Percentiles rank a stretch among this genome's conserved stretches.
Evolutionary conservation across 2,888 invertebrate species (phyloP).

Genomic region (Sthenelais limicola): DNA sequence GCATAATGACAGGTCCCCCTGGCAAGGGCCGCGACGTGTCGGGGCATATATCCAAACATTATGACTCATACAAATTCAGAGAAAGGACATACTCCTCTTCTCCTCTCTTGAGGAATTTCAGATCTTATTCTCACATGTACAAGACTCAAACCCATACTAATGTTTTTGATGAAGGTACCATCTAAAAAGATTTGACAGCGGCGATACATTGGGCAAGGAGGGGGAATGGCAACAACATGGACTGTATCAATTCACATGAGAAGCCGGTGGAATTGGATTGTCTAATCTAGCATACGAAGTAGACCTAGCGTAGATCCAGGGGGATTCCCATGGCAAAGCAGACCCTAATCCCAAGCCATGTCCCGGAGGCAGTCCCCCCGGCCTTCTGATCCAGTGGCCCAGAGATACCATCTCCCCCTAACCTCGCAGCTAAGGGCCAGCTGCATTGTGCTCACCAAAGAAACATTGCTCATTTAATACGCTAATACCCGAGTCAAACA

Average conservation of each 20-base stretch:
- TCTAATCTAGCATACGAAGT: slow-evolving; percentile 20
- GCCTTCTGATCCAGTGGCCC: background rate
- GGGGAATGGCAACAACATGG: background rate
- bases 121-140: background rate
- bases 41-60: background rate
- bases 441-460: no score
- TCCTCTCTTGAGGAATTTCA: background rate
- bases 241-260: slow-evolving; percentile 13
- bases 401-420: slow-evolving; percentile 4
- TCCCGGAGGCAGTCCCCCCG: background rate
- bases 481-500: no score
- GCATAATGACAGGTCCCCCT: slow-evolving; percentile 15
- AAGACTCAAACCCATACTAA: no score
- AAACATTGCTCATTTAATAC: no score
- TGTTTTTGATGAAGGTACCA: no score
- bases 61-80: background rate
- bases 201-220: background rate
- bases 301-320: background rate
- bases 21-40: background rate
- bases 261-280: slow-evolving; percentile 18
- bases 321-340: background rate
- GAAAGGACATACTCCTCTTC: background rate
- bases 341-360: background rate
- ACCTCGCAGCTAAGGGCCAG: background rate
- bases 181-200: background rate